A percentile compares a stretch with the other conserved stretches of the same genome.
Evolutionary conservation across 64 coral and sea anemone genomes (phyloP).

Genomic region (Montipora cactus): DNA sequence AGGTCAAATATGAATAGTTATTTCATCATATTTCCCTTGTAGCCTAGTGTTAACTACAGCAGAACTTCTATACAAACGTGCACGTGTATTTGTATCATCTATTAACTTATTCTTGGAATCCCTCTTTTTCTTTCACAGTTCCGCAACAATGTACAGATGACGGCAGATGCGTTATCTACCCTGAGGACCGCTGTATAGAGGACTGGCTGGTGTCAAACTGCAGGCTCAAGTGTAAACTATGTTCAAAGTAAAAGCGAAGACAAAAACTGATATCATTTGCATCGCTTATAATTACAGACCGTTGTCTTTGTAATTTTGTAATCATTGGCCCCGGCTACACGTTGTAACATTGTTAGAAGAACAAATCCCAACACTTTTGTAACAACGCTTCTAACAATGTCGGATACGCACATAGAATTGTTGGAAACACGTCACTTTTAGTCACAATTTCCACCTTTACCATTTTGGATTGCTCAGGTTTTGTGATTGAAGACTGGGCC

Average conservation of each 20-base stretch:
- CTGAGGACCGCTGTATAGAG: conserved; percentile 41
- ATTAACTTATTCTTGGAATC: background rate
- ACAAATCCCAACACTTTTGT: too few species aligned
- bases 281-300: background rate
- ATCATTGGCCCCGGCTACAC: too few species aligned
- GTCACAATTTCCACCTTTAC: too few species aligned
- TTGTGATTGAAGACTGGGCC: too few species aligned
- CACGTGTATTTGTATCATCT: background rate
- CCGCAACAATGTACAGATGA: conserved; percentile 40
- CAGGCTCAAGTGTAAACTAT: conserved; percentile 62
- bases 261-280: background rate
- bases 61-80: too few species aligned
- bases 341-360: too few species aligned
- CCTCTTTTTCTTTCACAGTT: background rate
- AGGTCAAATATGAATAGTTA: too few species aligned
- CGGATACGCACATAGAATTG: too few species aligned
- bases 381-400: too few species aligned
- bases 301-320: background rate
- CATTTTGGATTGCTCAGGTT: too few species aligned
- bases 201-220: conserved; percentile 63
- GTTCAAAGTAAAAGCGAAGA: conserved; percentile 32
- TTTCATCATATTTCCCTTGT: too few species aligned
- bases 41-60: background rate
- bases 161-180: conserved; percentile 31
- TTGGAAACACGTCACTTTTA: too few species aligned